phyloP scores from a whole-genome alignment of 2,113 vertebrate species.

The Australoheros scitulus region DNA sequence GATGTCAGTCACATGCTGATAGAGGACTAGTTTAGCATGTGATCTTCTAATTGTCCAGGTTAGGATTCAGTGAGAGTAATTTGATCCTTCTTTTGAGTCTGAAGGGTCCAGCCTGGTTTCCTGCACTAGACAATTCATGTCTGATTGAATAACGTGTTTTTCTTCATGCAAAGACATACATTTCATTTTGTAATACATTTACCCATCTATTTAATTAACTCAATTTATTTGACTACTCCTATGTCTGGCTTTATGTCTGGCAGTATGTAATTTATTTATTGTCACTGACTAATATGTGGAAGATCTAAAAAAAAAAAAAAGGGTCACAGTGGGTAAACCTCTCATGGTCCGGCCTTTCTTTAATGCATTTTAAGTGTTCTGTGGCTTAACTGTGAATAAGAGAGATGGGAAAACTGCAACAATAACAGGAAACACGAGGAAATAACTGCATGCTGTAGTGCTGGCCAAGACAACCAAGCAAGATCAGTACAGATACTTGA shows the following conservation, averaged over 20 bases:
- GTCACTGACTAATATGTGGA: slow-evolving; percentile 13
- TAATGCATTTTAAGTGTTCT: slow-evolving; percentile 39
- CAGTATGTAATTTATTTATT: slow-evolving; percentile 22
- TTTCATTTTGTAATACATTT: neutral
- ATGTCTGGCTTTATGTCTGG: slow-evolving; percentile 2
- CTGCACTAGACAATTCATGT: slow-evolving; percentile 18
- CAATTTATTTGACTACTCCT: neutral
- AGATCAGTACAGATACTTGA: slow-evolving; percentile 38
- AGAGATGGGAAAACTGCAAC: slow-evolving; percentile 63
- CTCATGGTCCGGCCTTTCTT: slow-evolving; percentile 23
- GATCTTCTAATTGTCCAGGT: slow-evolving; percentile 63
- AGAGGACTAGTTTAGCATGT: slow-evolving; percentile 58
- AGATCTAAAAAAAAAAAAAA: slow-evolving; percentile 22
- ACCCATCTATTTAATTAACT: neutral
- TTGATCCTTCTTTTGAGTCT: slow-evolving; percentile 37
- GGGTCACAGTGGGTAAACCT: slow-evolving; percentile 40
- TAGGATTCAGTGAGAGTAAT: slow-evolving; percentile 44
- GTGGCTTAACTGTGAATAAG: slow-evolving; percentile 43
- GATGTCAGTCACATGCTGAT: slow-evolving; percentile 65
- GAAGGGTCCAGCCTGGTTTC: neutral
- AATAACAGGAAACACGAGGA: slow-evolving; percentile 71
- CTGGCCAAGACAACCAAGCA: slow-evolving; percentile 68
- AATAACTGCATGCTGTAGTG: slow-evolving; percentile 45
- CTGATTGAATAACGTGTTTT: neutral
- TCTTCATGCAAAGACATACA: neutral